Conservation (phyloP, 2,113 vertebrate species). For the Todiramphus chloris region DNA sequence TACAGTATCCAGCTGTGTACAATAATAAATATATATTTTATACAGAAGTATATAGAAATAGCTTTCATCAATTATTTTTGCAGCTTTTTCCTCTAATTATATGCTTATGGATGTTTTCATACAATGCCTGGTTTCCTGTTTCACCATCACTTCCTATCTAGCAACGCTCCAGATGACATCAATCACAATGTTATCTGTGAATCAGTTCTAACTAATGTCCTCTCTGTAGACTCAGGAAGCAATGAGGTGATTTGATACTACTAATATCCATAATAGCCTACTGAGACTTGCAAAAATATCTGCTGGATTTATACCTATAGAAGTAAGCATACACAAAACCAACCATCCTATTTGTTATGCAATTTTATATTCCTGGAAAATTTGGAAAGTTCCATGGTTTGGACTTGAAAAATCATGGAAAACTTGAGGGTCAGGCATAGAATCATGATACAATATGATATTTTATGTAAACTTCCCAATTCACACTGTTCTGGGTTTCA, state of each 20-base stretch:
- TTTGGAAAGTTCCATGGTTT: background rate
- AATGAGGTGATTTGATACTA: background rate
- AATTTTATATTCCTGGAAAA: background rate
- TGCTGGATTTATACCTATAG: background rate
- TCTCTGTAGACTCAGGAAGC: conserved; percentile 8
- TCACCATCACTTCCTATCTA: conserved; percentile 44
- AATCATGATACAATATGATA: rapidly evolving
- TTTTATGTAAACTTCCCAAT: background rate
- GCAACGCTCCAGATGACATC: conserved; percentile 28
- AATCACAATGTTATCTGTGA: background rate
- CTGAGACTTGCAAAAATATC: background rate
- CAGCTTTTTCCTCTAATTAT: conserved; percentile 56
- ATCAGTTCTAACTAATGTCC: background rate
- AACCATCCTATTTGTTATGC: background rate
- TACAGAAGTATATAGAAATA: conserved; percentile 23
- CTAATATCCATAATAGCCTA: background rate
- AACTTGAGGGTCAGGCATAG: background rate
- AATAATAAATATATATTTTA: conserved; percentile 21
- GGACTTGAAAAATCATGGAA: background rate
- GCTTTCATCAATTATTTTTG: conserved; percentile 22
- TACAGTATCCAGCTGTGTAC: conserved; percentile 43
- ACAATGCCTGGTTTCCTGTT: conserved; percentile 63
- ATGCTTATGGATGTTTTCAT: conserved; percentile 26
- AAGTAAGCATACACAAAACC: background rate
- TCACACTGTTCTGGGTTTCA: background rate